Percentiles rank a stretch among this genome's conserved stretches.
phyloP scores from a whole-genome alignment of 1,140 invertebrate genomes.

The Hycleus cichorii region DNA sequence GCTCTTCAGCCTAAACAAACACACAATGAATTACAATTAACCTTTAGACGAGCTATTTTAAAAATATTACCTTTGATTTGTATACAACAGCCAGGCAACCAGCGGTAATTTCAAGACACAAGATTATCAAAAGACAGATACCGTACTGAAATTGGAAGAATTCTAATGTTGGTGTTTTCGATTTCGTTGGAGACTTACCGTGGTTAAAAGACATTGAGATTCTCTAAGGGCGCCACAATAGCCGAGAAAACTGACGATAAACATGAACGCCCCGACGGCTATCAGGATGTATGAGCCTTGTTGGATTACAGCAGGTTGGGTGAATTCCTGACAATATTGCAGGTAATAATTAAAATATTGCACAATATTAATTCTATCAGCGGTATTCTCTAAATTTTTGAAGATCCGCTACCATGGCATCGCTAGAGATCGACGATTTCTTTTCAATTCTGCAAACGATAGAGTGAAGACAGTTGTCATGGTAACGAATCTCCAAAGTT shows the following conservation, averaged over 20 bases:
- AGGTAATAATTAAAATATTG: constrained; percentile 16
- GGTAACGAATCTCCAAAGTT: background rate
- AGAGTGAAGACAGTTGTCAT: too few relatives aligned
- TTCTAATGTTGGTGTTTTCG: background rate
- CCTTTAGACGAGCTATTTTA: background rate
- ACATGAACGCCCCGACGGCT: constrained; percentile 69
- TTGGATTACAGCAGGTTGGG: constrained; percentile 53
- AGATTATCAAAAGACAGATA: constrained; percentile 60
- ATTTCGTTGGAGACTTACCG: constrained; percentile 40
- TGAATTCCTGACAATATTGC: constrained; percentile 42
- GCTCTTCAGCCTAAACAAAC: constrained; percentile 45
- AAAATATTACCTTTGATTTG: constrained; percentile 55
- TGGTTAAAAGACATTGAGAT: constrained; percentile 67
- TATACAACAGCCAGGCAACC: constrained; percentile 63
- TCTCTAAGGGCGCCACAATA: constrained; percentile 81
- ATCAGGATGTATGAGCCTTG: constrained; percentile 68
- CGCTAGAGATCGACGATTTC: too few relatives aligned
- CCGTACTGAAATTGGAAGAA: constrained; percentile 52
- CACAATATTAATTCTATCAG: background rate
- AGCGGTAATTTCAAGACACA: constrained; percentile 63
- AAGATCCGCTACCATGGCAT: background rate
- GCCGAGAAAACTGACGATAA: constrained; percentile 76
- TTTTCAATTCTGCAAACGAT: too few relatives aligned
- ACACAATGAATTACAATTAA: too few relatives aligned
- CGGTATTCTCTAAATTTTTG: background rate